These are phyloP conservation scores for Dromaius novaehollandiae DNA, from an alignment of 2,113 vertebrate genomes.

Conservation along the genomic window DNA sequence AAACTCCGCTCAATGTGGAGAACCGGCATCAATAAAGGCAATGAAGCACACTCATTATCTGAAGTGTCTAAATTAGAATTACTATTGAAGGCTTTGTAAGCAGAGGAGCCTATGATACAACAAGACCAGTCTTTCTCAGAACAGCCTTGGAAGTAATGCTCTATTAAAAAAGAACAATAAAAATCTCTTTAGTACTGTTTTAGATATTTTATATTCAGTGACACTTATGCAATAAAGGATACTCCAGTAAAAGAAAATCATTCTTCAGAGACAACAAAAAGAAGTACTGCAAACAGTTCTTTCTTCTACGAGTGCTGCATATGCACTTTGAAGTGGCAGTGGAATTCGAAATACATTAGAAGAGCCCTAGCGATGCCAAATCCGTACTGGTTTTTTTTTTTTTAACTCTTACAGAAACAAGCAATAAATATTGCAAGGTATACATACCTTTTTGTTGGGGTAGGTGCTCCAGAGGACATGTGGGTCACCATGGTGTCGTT, in stretches of 20 bases:
- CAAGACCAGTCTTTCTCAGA: neutral
- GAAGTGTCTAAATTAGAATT: neutral
- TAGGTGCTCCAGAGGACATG: constrained; percentile 87
- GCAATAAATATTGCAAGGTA: fast-evolving
- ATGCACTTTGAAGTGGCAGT: fast-evolving
- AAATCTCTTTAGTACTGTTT: fast-evolving
- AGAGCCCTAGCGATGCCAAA: neutral
- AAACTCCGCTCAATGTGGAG: neutral
- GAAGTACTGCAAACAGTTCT: neutral
- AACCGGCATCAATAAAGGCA: too few relatives aligned
- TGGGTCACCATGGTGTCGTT: constrained; percentile 88
- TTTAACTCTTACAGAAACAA: fast-evolving
- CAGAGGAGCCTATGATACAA: neutral
- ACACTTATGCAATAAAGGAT: fast-evolving
- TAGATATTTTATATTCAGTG: neutral
- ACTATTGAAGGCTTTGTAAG: neutral
- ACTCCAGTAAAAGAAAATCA: neutral
- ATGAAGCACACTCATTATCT: fast-evolving
- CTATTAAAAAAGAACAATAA: neutral
- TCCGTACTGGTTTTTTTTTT: fast-evolving
- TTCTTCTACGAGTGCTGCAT: fast-evolving
- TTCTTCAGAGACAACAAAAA: neutral
- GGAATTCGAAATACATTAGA: fast-evolving
- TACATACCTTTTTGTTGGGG: constrained; percentile 91
- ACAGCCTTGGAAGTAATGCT: neutral